A percentile compares a stretch with the other conserved stretches of the same genome.
phyloP scores from a whole-genome alignment of 2,888 invertebrate species.

The Dascillus cervinus region DNA sequence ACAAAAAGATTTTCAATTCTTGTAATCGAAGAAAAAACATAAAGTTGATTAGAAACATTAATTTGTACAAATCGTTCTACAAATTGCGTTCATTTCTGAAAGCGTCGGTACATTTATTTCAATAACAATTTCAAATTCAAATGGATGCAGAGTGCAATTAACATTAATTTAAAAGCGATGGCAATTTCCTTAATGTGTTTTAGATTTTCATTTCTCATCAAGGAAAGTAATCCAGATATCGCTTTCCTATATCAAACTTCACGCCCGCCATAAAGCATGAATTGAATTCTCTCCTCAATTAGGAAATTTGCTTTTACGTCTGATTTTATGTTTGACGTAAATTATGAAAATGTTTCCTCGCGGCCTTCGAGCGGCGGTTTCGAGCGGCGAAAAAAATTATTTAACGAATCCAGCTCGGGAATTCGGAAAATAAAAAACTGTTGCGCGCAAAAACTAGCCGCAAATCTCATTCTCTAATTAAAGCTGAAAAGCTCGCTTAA shows the following conservation, averaged over 20 bases:
- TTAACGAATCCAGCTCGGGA: no score
- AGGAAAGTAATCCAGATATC: conserved; percentile 42
- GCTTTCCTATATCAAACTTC: conserved; percentile 41
- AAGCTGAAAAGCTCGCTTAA: conserved; percentile 3
- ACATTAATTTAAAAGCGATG: conserved; percentile 42
- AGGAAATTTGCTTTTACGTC: conserved; percentile 40
- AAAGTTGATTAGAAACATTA: no score
- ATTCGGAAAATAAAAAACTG: no score
- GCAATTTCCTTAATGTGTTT: conserved; percentile 44
- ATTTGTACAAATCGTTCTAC: not conserved
- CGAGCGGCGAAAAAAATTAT: not conserved
- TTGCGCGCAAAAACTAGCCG: not conserved
- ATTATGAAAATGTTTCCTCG: conserved; percentile 8
- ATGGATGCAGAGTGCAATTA: conserved; percentile 38
- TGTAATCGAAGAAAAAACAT: no score
- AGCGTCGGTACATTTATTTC: conserved; percentile 24
- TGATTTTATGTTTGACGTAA: conserved; percentile 23
- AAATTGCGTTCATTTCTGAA: conserved; percentile 8
- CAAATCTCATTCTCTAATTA: not conserved
- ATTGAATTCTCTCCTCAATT: conserved; percentile 38
- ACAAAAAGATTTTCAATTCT: no score
- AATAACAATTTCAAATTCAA: conserved; percentile 35
- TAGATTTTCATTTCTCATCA: conserved; percentile 44
- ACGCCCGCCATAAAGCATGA: conserved; percentile 36
- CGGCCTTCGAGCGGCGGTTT: not conserved